phyloP scores from a whole-genome alignment of 2,888 invertebrate genomes.

The Drosophila yooni region DNA sequence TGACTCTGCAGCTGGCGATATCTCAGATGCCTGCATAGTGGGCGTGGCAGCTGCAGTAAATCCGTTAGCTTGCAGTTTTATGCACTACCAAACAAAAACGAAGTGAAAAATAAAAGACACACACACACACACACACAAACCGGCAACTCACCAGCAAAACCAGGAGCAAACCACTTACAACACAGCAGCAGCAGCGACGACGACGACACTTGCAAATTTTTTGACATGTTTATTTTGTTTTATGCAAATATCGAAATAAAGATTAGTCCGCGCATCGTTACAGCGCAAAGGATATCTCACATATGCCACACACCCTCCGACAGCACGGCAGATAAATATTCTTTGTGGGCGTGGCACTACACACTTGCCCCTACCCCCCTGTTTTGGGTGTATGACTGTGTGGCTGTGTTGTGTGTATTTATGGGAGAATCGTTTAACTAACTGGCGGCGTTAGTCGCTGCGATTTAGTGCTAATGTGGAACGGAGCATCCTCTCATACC shows the following conservation, averaged over 20 bases:
- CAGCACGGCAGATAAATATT: slow-evolving; percentile 58
- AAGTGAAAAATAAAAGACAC: slow-evolving; percentile 17
- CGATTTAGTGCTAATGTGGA: slow-evolving; percentile 77
- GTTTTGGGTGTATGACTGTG: slow-evolving; percentile 14
- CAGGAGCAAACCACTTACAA: slow-evolving; percentile 20
- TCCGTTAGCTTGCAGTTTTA: slow-evolving; percentile 71
- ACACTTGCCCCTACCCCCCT: background rate
- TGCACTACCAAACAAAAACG: slow-evolving; percentile 49
- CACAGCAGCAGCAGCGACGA: background rate
- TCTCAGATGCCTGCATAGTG: slow-evolving; percentile 24
- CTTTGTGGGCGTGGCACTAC: slow-evolving; percentile 52
- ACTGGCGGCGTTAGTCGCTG: slow-evolving; percentile 75
- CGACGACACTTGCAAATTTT: slow-evolving; percentile 51
- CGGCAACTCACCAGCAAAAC: background rate
- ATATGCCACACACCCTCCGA: background rate
- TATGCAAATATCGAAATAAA: slow-evolving; percentile 79
- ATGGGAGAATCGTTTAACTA: slow-evolving; percentile 74
- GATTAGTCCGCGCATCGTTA: slow-evolving; percentile 62
- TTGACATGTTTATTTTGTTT: slow-evolving; percentile 63
- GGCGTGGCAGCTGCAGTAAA: slow-evolving; percentile 74
- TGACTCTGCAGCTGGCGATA: slow-evolving; percentile 65
- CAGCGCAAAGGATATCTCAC: slow-evolving; percentile 22
- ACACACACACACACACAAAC: background rate
- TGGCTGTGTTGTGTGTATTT: slow-evolving; percentile 51
- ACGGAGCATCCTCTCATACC: slow-evolving; percentile 16